Evolutionary conservation across 35 echinoderm and acorn worm species (phyloP), one percentile per base, ranked within the genome.

Genomic region (Acanthaster planci): DNA sequence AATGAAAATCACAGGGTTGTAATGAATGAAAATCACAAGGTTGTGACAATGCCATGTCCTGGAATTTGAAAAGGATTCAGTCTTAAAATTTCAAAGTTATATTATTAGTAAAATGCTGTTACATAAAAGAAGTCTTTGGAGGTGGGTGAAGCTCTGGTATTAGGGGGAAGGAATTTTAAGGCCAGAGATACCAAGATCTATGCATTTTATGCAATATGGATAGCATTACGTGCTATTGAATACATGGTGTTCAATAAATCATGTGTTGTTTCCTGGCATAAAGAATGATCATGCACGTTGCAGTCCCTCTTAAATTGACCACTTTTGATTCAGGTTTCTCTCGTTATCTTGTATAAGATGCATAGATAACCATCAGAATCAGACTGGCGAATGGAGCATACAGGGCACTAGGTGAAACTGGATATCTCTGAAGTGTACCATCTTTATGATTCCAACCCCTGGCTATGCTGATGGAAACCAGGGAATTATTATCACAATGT

Each of bases 401-500:
- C 42, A 34, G 12, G 64, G 64, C 64, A 26, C 64, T 72, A 34
- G 26, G 26, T 72, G 64, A 72, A 72, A 72, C 30, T 26, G 26
- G 64, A 72, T 72, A 72, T 72, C 64, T 72, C 64, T 12, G 64
- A 26, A 31, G 64, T 34, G 29, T 72, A 31, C 29, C 64, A 27
- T 19, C 64, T 72, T 72, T 12, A 34, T 26, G 21, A 72, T 72
- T 72, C 14, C 64, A 72, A 6, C 64, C 64, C 30, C 64, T 26
- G 64, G 64, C 34, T 26, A 72, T 72, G 64, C 22, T 72, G 64
- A 72, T 34, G 23, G 64, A 72, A 72, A 72, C 64, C 64, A 26
- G 64, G 64, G 64, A 72, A 72, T 72, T 72, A 72, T 72, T 72
- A 72, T 72, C 64, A 26, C 64, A 72, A 34, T 72, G 64, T 72